Conservation (phyloP, 2,888 invertebrate genomes). For the Linnaemya tessellans region DNA sequence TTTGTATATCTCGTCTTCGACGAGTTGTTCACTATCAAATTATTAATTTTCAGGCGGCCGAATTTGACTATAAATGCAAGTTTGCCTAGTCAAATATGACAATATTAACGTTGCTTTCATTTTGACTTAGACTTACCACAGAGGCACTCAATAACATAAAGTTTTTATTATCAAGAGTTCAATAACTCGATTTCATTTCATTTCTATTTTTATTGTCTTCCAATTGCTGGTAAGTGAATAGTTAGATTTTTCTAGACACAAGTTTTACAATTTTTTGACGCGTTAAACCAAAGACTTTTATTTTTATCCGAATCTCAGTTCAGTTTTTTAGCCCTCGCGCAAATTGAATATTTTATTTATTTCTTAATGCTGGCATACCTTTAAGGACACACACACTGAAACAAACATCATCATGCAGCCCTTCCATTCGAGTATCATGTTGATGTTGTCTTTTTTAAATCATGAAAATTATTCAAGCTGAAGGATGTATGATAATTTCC, state of each 20-base stretch:
- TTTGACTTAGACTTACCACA: too few species aligned
- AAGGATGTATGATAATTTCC: constrained; percentile 84
- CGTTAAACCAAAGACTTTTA: constrained; percentile 36
- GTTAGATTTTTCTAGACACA: not conserved
- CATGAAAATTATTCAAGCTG: constrained; percentile 83
- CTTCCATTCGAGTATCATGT: constrained; percentile 39
- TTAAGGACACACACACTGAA: not conserved
- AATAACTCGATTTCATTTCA: too few species aligned
- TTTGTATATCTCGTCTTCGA: too few species aligned
- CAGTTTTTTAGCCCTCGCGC: not conserved
- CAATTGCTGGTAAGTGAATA: not conserved
- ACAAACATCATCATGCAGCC: not conserved
- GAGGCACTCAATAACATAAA: too few species aligned
- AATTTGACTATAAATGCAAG: too few species aligned
- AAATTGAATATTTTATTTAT: constrained; percentile 12
- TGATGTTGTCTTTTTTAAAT: constrained; percentile 75
- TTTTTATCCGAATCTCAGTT: not conserved
- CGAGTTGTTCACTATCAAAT: too few species aligned
- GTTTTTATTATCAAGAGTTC: too few species aligned
- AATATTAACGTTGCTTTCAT: too few species aligned
- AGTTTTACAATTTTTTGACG: constrained; percentile 51
- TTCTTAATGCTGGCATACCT: constrained; percentile 15
- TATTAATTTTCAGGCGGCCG: too few species aligned
- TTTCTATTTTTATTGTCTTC: too few species aligned
- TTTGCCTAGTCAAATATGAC: too few species aligned